Base-by-base conservation (phyloP, 2,797 vertebrate genomes). In the Gobionotothen gibberifrons region DNA sequence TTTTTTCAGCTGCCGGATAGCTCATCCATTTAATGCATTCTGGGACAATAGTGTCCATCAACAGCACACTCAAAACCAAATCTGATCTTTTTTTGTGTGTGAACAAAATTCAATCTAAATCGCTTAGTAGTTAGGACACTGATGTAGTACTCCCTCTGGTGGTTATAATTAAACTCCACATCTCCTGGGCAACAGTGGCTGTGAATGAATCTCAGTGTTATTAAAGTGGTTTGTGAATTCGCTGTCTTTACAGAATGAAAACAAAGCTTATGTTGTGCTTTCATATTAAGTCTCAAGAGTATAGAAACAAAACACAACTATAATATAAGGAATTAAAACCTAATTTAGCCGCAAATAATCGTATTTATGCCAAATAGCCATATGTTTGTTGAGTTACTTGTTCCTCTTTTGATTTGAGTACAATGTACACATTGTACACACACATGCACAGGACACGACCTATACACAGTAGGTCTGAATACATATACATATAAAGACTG, bases 101-200 rank as follows among this genome's bases (percentile, higher is more conserved):
- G 3, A 15, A 22, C 13, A 14, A 4, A 14, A 39, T 36, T 1
- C 3, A 11, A 9, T n/a, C 5, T 55, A 11, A 9, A 15, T 9
- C 6, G 22, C 9, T 32, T 4, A 19, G 2, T 3, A 12, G 44
- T 10, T 16, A 21, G 9, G 6, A n/a, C 10, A 2, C 21, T 13
- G 13, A 9, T 65, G 0, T 19, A 52, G 32, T 12, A 4, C 53
- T 54, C 66, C 64, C 63, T 55, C 74, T 78, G 53, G 60, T 84
- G 74, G 62, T n/a, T 13, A 3, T 43, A 16, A 11, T 6, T 46
- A 9, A 65, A 36, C 26, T 5, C 22, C 0, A n/a, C 49, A 36
- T 32, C 4, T 44, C 7, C 12, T 22, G n/a, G 26, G 26, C 26
- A 26, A 26, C 26, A 26, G 26, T 26, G 11, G 2, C 12, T 53